Percentiles rank a stretch among this genome's conserved stretches.
Conservation (phyloP, 2,113 vertebrate species). For the Talpa occidentalis region DNA sequence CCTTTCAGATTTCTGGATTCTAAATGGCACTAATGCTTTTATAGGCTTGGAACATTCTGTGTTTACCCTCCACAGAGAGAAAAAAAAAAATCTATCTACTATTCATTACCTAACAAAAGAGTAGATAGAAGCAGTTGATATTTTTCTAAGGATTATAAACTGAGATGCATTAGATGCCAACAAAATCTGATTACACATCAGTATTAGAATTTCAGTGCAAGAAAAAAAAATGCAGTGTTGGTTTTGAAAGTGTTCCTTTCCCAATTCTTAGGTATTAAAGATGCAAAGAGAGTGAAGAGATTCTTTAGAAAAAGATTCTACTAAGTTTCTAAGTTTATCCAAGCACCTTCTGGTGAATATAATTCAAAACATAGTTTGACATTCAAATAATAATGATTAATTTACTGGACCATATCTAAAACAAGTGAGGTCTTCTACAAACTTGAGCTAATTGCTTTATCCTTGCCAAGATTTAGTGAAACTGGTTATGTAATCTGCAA, state of each 20-base stretch:
- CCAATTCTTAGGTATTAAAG: neutral
- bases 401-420: neutral
- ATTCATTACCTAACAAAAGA: constrained; percentile 40
- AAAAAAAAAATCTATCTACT: neutral
- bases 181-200: constrained; percentile 41
- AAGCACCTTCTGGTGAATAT: neutral
- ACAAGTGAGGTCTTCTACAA: neutral
- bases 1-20: constrained; percentile 46
- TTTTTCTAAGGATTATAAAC: constrained; percentile 52
- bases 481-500: constrained; percentile 39
- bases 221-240: neutral
- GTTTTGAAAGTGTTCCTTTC: constrained; percentile 54
- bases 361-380: constrained; percentile 4
- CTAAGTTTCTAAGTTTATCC: neutral
- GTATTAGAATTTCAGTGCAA: constrained; percentile 33
- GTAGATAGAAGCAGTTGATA: constrained; percentile 59
- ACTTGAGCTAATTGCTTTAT: constrained; percentile 42
- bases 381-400: constrained; percentile 11
- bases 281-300: neutral
- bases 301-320: neutral
- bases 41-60: constrained; percentile 15
- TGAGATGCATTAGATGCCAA: constrained; percentile 21
- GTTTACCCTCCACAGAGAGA: neutral
- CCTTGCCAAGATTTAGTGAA: constrained; percentile 42
- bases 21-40: constrained; percentile 34